A percentile compares a stretch with the other conserved stretches of the same genome.
phyloP scores from a whole-genome alignment of 2,113 vertebrate genomes.

The Colossoma macropomum region DNA sequence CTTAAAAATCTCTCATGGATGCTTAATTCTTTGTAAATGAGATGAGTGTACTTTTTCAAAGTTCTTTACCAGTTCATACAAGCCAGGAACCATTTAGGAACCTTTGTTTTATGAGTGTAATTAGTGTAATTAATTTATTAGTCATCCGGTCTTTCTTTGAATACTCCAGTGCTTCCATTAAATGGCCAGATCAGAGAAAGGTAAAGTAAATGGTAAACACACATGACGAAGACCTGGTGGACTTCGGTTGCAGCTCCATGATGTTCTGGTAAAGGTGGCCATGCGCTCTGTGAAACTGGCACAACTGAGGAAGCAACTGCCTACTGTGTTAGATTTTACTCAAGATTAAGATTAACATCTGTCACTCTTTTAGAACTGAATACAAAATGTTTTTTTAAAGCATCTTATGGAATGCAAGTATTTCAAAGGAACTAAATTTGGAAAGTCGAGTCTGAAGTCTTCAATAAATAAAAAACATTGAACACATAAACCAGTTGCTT shows the following conservation, averaged over 20 bases:
- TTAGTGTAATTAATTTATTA: too few species aligned
- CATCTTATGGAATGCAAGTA: neutral
- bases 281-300: slow-evolving; percentile 14
- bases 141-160: neutral
- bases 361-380: too few species aligned
- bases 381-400: neutral
- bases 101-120: neutral
- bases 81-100: too few species aligned
- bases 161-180: neutral
- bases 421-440: neutral
- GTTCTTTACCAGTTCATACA: too few species aligned
- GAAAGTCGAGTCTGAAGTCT: too few species aligned
- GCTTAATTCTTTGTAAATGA: too few species aligned
- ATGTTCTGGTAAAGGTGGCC: neutral
- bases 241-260: neutral
- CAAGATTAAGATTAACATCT: too few species aligned
- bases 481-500: neutral
- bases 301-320: slow-evolving; percentile 23
- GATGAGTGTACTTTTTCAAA: too few species aligned
- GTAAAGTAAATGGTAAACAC: too few species aligned
- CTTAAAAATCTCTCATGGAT: too few species aligned
- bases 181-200: neutral
- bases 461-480: neutral
- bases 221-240: too few species aligned
- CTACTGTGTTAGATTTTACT: neutral